Evolutionary conservation across 2,797 vertebrate genomes (phyloP).

Genomic region (Brotula barbata): DNA sequence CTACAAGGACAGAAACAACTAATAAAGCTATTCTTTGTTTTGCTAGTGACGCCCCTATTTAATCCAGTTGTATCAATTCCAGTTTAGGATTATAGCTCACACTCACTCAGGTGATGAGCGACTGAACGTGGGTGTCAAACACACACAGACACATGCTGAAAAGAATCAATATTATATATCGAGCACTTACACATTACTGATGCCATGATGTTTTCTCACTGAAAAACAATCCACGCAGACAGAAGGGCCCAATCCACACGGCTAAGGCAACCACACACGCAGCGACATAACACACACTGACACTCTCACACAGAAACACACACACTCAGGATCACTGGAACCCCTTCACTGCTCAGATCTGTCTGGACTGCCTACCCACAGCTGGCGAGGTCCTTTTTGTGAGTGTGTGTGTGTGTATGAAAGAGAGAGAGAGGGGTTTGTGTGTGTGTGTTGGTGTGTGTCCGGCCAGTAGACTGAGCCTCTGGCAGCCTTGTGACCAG

Average conservation of each 20-base stretch:
- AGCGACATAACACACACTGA: conserved; percentile 23
- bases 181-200: conserved; percentile 81
- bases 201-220: conserved; percentile 67
- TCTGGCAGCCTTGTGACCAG: conserved; percentile 54
- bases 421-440: conserved; percentile 7
- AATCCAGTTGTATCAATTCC: no score
- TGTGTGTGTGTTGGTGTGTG: conserved; percentile 14
- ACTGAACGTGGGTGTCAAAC: not conserved
- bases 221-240: conserved; percentile 35
- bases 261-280: conserved; percentile 22
- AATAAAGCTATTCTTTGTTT: no score
- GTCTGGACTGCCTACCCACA: not conserved
- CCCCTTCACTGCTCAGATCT: conserved; percentile 13
- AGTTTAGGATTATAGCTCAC: no score
- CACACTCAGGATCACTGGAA: conserved; percentile 11
- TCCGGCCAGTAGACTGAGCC: conserved; percentile 27
- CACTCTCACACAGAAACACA: conserved; percentile 5
- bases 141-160: not conserved
- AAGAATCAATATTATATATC: not conserved
- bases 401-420: conserved; percentile 8
- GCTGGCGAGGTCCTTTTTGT: conserved; percentile 38
- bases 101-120: no score
- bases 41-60: no score
- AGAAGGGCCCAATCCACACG: not conserved
- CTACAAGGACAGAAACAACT: no score